Evolutionary conservation across 2,797 vertebrate genomes (phyloP), one percentile per base, ranked within the genome.

Genomic region (Enteromius treurensis): DNA sequence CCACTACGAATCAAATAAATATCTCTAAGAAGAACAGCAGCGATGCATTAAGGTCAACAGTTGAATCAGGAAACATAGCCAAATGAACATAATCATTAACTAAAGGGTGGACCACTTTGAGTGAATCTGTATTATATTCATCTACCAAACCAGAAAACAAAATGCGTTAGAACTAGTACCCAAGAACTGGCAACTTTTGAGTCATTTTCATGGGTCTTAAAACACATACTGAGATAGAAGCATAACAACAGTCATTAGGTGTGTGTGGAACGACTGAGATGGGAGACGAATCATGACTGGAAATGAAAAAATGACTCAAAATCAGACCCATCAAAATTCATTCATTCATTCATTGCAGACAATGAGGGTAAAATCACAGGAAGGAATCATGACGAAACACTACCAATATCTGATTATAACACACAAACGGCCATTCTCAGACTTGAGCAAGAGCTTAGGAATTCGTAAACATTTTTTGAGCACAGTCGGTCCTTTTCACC

Each of bases 261-360:
- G 15, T 0, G n/a, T 78, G 4, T 11, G 9, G 60, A 78, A 65
- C 17, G 19, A 65, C 23, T 62, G 68, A 81, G 26, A 80, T 11
- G 45, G 49, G n/a, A 55, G 64, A 53, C 9, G 21, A 15, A 55
- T 62, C 37, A 60, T 23, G 77, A 34, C 78, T 79, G 47, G 29
- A 69, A 37, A 79, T 53, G 49, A 51, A 68, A 81, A 11, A 58
- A 74, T 65, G 45, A 75, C 58, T 74, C 80, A 74, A 65, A 75
- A 75, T 40, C 70, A 40, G 21, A 32, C 26, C 42, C 69, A 62
- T 47, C 40, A 21, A 32, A 37, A 40, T 73, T 64, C 14, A 80
- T 70, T 70, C 14, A 80, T 70, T 70, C 32, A 32, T 32, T 32
- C 21, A 62, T 17, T 32, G n/a, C 42, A 81, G 42, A 69, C 64